These are phyloP conservation scores for Squalus acanthias DNA, from an alignment of 2,797 vertebrate species.

Conservation along the genomic window DNA sequence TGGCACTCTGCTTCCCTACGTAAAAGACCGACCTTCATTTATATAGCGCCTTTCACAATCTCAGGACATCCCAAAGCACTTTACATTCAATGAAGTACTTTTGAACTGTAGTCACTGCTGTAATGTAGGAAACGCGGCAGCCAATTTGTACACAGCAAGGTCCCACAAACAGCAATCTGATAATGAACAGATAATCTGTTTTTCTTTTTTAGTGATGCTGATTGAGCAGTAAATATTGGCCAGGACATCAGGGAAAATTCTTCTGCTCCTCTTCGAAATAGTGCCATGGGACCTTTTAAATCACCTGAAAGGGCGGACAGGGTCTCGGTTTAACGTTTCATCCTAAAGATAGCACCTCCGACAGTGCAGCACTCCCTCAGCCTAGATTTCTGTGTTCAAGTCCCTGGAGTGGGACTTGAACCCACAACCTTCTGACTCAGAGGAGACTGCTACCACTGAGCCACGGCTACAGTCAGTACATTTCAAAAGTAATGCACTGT, in stretches of 20 bases:
- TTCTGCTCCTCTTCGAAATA: not conserved
- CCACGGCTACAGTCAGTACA: not conserved
- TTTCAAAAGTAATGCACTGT: not conserved
- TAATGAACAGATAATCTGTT: not conserved
- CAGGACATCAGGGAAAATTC: not conserved
- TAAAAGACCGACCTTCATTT: not conserved
- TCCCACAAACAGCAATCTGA: not conserved
- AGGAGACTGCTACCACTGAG: not conserved
- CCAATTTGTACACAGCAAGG: not conserved
- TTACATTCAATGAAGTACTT: not conserved
- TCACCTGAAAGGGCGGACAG: not conserved
- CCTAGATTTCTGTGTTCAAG: not conserved
- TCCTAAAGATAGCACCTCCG: not conserved
- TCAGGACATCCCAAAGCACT: not conserved
- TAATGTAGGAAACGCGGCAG: not conserved
- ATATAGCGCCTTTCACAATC: not conserved
- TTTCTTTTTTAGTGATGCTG: not conserved
- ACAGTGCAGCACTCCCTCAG: not conserved
- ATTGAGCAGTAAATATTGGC: not conserved
- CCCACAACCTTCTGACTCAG: not conserved
- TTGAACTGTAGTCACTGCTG: not conserved
- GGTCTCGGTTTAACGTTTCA: not conserved
- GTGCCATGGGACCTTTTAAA: not conserved
- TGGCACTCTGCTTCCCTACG: not conserved
- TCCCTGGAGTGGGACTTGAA: not conserved